Percentiles rank a stretch among this genome's conserved stretches.
These are phyloP conservation scores for Agrotis segetum DNA, from an alignment of 2,888 invertebrate genomes.

Conservation along the genomic window DNA sequence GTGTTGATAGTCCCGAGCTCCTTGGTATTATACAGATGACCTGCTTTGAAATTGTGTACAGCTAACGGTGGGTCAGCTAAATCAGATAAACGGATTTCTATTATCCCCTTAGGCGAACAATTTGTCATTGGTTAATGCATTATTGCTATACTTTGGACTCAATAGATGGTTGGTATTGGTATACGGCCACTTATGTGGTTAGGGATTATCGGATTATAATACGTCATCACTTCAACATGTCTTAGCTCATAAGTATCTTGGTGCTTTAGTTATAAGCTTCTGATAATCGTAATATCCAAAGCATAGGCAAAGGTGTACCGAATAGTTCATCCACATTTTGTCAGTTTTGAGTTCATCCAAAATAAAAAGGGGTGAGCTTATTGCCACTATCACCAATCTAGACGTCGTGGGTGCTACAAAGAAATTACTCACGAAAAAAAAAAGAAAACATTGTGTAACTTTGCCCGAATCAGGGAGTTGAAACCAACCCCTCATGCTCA, in stretches of 20 bases:
- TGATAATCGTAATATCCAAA: too few relatives aligned
- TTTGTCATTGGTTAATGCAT: conserved; percentile 53
- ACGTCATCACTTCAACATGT: conserved; percentile 13
- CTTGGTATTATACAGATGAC: conserved; percentile 12
- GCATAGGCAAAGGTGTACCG: too few relatives aligned
- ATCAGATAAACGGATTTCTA: conserved; percentile 53
- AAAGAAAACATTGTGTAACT: too few relatives aligned
- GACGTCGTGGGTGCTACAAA: too few relatives aligned
- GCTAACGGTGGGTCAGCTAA: conserved; percentile 33
- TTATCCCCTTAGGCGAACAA: conserved; percentile 39
- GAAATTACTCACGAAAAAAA: too few relatives aligned
- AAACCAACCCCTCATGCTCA: too few relatives aligned
- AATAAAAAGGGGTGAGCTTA: too few relatives aligned
- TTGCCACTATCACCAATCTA: too few relatives aligned
- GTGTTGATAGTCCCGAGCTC: conserved; percentile 2
- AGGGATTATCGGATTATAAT: conserved; percentile 32
- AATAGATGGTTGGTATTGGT: conserved; percentile 22
- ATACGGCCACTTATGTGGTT: conserved; percentile 15
- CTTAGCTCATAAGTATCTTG: neutral
- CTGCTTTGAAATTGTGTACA: conserved; percentile 33
- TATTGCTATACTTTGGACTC: conserved; percentile 44
- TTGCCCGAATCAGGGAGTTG: too few relatives aligned
- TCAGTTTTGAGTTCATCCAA: too few relatives aligned
- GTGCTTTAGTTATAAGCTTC: conserved; percentile 8
- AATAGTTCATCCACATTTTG: too few relatives aligned